Conservation (phyloP, 1,140 invertebrate species). For the Bombus confusus region DNA sequence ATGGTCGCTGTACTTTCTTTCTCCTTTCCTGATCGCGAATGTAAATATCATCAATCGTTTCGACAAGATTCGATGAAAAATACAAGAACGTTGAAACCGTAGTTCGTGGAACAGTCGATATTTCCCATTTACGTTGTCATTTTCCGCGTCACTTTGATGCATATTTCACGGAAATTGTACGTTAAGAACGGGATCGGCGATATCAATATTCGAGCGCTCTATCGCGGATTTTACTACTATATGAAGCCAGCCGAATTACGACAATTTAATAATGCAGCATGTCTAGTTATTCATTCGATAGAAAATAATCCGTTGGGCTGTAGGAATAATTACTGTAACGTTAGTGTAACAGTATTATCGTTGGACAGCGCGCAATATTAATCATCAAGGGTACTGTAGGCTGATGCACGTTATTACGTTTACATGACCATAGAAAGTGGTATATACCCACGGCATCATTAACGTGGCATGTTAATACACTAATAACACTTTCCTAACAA, state of each 20-base stretch:
- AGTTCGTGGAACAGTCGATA: neutral
- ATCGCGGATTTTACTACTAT: slow-evolving; percentile 2
- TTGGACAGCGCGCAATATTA: slow-evolving; percentile 50
- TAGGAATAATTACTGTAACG: slow-evolving; percentile 65
- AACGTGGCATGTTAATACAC: slow-evolving; percentile 54
- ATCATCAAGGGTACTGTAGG: slow-evolving; percentile 50
- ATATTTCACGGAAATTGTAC: neutral
- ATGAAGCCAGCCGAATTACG: slow-evolving; percentile 29
- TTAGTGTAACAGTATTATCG: slow-evolving; percentile 62
- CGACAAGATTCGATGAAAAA: neutral
- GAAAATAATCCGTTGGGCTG: slow-evolving; percentile 62
- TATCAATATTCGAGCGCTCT: slow-evolving; percentile 25
- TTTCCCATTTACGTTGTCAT: neutral
- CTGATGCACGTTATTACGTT: slow-evolving; percentile 57
- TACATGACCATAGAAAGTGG: slow-evolving; percentile 54
- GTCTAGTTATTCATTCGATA: slow-evolving; percentile 57
- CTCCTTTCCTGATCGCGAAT: too few relatives aligned
- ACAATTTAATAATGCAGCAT: slow-evolving; percentile 52
- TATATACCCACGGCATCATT: slow-evolving; percentile 35
- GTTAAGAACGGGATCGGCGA: neutral
- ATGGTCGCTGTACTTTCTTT: neutral
- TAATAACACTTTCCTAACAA: slow-evolving; percentile 43
- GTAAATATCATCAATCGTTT: neutral
- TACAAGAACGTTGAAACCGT: neutral
- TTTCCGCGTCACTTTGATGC: neutral